Base-by-base conservation (phyloP, 1,140 invertebrate genomes). In the Hydropsyche tenuis region DNA sequence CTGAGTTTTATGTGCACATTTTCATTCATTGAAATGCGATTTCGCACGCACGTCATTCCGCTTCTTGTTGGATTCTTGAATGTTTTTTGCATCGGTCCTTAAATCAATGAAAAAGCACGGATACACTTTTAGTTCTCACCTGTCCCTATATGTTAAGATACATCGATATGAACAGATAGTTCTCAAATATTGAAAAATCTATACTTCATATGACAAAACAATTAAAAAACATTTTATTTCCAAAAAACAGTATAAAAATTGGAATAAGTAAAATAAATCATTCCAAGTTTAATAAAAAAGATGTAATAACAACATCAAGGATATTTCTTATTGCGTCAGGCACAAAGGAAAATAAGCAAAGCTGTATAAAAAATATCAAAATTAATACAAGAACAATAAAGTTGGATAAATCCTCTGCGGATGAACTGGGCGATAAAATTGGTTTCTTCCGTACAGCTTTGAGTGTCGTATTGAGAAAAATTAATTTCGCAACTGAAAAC, bases 11-110 rank as follows among this genome's bases (percentile, higher is more conserved):
- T 72, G 71, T 71, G 66, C 70, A 73, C 71, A 60, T 70, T 73
- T 73, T 66, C 75, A 71, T 76, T 73, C 72, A 73, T 76, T 73
- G 71, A 73, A 70, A 63, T 53, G 22, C 72, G 12, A 76, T 76
- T 76, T 76, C 9, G 66, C 75, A 76, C 68, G 75, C 75, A 73
- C 72, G 75, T 73, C 75, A 73, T 23, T 48, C 72, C 37, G 56
- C 9, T 62, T 43, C 66, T 73, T 73, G 48, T 73, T 64, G 48
- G 51, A 43, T 71, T 56, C 46, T 72, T 56, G 16, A 62, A 46
- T 27, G 62, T 62, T 27, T 75, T 60, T 76, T 73, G 69, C 9
- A 4, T 37, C 27, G 30, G 22, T 23, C 56, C 45, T 56, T 75
- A 75, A 75, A 75, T 75, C 74, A 75, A 60, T 63, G 71, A 45